phyloP scores from a whole-genome alignment of 2,888 invertebrate species.

The Fragum sueziense region DNA sequence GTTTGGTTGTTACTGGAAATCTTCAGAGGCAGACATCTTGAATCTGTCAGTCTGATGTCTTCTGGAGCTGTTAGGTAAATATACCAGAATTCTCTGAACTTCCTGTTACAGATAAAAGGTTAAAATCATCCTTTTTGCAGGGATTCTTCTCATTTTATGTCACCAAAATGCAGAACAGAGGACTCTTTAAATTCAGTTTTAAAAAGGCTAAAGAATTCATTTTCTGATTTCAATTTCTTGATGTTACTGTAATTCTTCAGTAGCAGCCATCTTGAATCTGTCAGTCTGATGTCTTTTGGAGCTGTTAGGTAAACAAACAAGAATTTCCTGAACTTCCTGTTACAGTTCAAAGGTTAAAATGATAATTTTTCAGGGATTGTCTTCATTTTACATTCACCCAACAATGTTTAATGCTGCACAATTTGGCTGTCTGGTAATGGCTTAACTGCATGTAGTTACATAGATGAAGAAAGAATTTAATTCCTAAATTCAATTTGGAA shows the following conservation, averaged over 20 bases:
- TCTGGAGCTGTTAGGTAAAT: constrained; percentile 2
- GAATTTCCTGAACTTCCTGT: constrained; percentile 7
- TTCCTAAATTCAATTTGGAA: too few relatives aligned
- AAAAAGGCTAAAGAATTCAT: too few relatives aligned
- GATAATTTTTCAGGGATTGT: background rate
- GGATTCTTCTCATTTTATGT: background rate
- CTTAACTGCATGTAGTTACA: too few relatives aligned
- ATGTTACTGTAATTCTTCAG: background rate
- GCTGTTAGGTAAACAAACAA: constrained; percentile 10
- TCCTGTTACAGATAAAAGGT: background rate
- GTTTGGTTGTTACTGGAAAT: background rate
- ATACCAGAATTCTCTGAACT: background rate
- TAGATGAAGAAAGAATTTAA: too few relatives aligned
- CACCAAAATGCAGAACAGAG: too few relatives aligned
- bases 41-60: constrained; percentile 14
- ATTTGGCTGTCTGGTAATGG: too few relatives aligned
- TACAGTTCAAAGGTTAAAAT: background rate
- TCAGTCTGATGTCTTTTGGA: constrained; percentile 3
- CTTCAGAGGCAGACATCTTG: constrained; percentile 15
- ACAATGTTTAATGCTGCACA: too few relatives aligned
- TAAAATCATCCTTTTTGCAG: too few relatives aligned
- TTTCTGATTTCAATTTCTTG: too few relatives aligned
- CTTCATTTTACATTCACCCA: too few relatives aligned
- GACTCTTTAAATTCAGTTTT: too few relatives aligned
- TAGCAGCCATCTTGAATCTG: constrained; percentile 17